Evolutionary conservation across 2,888 invertebrate genomes (phyloP), one percentile per base, ranked within the genome.

Genomic region (Clepsis dumicolana): DNA sequence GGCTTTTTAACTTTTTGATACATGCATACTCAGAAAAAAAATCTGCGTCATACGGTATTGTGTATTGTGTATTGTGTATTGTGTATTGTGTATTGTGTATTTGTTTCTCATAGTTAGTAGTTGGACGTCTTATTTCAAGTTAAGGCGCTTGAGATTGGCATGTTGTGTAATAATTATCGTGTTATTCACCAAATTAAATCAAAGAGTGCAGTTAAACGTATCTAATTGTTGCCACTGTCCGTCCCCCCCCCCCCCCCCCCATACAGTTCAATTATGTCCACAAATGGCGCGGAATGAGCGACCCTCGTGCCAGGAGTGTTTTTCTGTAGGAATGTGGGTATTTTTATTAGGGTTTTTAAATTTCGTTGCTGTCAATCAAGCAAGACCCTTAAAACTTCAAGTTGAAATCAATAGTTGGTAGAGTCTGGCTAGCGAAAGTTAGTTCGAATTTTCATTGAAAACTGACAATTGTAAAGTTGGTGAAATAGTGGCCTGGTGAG

Each of bases 271-370:
- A 87, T 87, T 84, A 86, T 73, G 61, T 60, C 73, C 69, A 69
- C 79, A 82, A 87, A 87, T 83, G 84, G 81, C 54, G 70, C 80
- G 85, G 79, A 82, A 87, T 85, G 82, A 85, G 84, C 71, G 77
- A 74, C 32, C 54, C 61, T 21, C 24, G 27, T 4, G 25, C 18
- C 32, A 14, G 29, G 27, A 18, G 16, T 12, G 32, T 21, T 18
- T 21, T 18, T 32, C 12, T 21, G 7, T 7, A n/a, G 10, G 44
- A 52, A 52, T 38, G 41, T 35, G 16, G 35, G 29, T 5, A n/a
- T n/a, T n/a, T 29, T 29, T 29, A 29, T 29, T 4, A 35, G 35
- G 14, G 35, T 41, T 16, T 14, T 12, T n/a, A 24, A 16, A 25
- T 52, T 4, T n/a, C 5, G n/a, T 25, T 4, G 1, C 14, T 52